Base-by-base conservation (phyloP, 2,113 vertebrate genomes). In the Lepus timidus region DNA sequence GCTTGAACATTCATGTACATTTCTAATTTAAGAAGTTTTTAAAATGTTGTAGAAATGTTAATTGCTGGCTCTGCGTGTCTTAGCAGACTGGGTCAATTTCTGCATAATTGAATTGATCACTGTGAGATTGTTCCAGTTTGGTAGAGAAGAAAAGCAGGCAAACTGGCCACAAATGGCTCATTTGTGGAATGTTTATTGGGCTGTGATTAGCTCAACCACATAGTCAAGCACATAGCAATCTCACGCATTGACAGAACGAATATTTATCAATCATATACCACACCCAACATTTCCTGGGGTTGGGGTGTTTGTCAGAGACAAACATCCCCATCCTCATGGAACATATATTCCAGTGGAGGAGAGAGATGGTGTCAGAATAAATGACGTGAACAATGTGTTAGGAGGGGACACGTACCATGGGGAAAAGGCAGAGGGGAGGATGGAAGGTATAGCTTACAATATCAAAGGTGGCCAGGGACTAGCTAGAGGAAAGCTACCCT, bases 21-120 rank as follows among this genome's bases (percentile, higher is more conserved):
- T 91, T 94, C 76, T 61, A 65, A 74, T 82, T 52, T 90, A 83
- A 86, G 29, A 33, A 44, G 13, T 58, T 58, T 62, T 89, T 62
- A 9, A 49, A 88, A 90, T 64, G 64, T 10, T 19, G 0, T 91
- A 52, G 75, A 91, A 68, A 78, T 89, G 55, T 84, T 71, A 64
- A 61, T 74, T 71, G 19, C 80, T 75, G 14, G 70, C 36, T 73
- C 51, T 82, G 29, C 67, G 2, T 39, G 27, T 83, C 19, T 91
- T 68, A 78, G 14, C 61, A 90, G 67, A 25, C 51, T 52, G 0
- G 0, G 44, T 39, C 27, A 27, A 52, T 84, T 96, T 75, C 70
- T 51, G 80, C 31, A 11, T 83, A 55, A 84, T 80, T 52, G 67
- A 51, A 79, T 39, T 71, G 85, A 73, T 96, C 52, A 23, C 8